Percentiles rank a stretch among this genome's conserved stretches.
Evolutionary conservation across 2,888 invertebrate species (phyloP).

Genomic region (Pseudococcus viburni): DNA sequence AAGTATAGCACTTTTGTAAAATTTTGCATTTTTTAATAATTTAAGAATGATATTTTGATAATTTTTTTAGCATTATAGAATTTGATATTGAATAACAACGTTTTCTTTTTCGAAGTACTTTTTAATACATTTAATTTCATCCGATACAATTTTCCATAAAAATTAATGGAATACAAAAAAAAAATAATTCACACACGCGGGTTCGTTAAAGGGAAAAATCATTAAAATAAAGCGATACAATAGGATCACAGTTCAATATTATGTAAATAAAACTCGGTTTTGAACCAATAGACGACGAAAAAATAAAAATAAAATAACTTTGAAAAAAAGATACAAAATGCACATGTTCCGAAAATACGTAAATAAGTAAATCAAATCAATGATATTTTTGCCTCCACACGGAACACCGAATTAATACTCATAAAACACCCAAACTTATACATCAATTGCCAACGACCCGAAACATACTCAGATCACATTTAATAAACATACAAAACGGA

Average conservation of each 20-base stretch:
- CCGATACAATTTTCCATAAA: background rate
- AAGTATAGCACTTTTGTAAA: slow-evolving; percentile 35
- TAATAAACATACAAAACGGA: background rate
- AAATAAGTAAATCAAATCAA: background rate
- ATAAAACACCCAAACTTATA: background rate
- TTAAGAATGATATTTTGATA: slow-evolving; percentile 22
- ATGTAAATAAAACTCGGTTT: slow-evolving; percentile 26
- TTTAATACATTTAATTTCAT: slow-evolving; percentile 29
- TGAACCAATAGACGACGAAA: slow-evolving; percentile 14
- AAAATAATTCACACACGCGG: slow-evolving; percentile 1
- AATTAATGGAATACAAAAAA: slow-evolving; percentile 32
- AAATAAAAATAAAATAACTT: background rate
- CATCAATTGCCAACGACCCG: background rate
- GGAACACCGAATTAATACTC: background rate
- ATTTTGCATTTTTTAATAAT: slow-evolving; percentile 31
- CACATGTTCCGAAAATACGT: background rate
- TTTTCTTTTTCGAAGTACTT: background rate
- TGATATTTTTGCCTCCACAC: background rate
- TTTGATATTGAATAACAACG: background rate
- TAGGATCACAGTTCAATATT: slow-evolving; percentile 61
- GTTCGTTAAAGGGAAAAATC: background rate
- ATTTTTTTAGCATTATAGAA: background rate
- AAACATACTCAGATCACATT: too few species aligned
- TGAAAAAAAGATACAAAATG: background rate
- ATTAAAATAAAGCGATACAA: slow-evolving; percentile 57